Evolutionary conservation across 2,113 vertebrate genomes (phyloP), one percentile per base, ranked within the genome.

Genomic region (Craseonycteris thonglongyai): DNA sequence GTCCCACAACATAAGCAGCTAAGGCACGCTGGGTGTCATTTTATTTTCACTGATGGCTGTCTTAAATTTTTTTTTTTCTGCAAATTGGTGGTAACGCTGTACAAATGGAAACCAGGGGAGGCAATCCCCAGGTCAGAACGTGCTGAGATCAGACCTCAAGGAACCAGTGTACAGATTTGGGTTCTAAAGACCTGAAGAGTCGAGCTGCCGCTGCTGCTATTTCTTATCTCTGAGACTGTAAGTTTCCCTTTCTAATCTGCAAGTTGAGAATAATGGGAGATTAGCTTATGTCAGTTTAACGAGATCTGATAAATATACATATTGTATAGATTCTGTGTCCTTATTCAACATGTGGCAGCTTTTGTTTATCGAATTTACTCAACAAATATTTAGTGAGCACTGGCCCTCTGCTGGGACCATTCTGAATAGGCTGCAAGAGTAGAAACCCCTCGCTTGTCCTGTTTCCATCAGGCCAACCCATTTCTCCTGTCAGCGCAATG

Each of bases 201-300:
- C 4, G 42, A 33, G 30, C 13, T 2, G 30, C 13, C 2, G n/a
- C 3, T 3, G 40, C 6, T 68, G 30, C 5, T 8, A 2, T 19
- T 61, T 18, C 14, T 15, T 16, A 4, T 3, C 49, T 51, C 30
- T 51, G 15, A 54, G 49, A 82, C n/a, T 81, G 5, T 68, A 40
- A 58, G 40, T 66, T 19, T 68, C 58, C 28, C 4, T 54, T 47
- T n/a, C 22, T 63, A 6, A 58, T 24, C 7, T 22, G 3, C 5
- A 38, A 54, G 49, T 42, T 16, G 40, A 71, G 28, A 33, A 10
- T 10, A 15, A 54, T 6, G 0, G 6, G 49, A 78, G 47, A 14
- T 78, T 78, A 59, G 11, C 5, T 90, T 47, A 4, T 19, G 38
- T 74, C 63, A 28, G 61, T 35, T 19, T n/a, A 74, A 47, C 65